phyloP scores from a whole-genome alignment of 2,113 vertebrate genomes.

The Caretta caretta region DNA sequence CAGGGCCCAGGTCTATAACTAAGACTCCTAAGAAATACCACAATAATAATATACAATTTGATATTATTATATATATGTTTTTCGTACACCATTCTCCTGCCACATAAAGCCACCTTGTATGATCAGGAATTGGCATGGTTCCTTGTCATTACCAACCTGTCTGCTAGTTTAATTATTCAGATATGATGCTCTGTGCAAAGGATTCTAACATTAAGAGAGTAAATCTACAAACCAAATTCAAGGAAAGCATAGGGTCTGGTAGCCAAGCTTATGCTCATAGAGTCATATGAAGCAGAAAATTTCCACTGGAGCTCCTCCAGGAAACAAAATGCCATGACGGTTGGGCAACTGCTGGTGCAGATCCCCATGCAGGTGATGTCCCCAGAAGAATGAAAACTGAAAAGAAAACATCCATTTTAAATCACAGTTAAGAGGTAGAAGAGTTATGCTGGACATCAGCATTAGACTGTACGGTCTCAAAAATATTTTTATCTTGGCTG shows the following conservation, averaged over 20 bases:
- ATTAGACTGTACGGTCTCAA: background rate
- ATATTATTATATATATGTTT: background rate
- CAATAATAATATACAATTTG: background rate
- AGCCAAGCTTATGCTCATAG: slow-evolving; percentile 83
- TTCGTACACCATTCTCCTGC: background rate
- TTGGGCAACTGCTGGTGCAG: slow-evolving; percentile 87
- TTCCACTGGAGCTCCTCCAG: slow-evolving; percentile 94
- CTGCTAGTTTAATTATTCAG: background rate
- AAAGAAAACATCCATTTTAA: slow-evolving; percentile 19
- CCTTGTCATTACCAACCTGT: background rate
- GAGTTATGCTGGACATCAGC: background rate
- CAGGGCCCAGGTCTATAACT: background rate
- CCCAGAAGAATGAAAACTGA: slow-evolving; percentile 88
- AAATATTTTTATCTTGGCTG: background rate
- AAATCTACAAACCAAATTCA: slow-evolving; percentile 90
- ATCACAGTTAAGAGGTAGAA: background rate
- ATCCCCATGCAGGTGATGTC: slow-evolving; percentile 93
- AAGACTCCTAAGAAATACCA: background rate
- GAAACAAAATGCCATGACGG: slow-evolving; percentile 94
- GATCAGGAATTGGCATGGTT: background rate
- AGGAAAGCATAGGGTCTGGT: slow-evolving; percentile 93
- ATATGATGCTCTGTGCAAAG: background rate
- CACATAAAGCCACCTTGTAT: background rate
- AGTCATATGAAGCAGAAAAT: slow-evolving; percentile 88
- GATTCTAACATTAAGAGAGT: background rate